Evolutionary conservation across 2,888 invertebrate species (phyloP).

Genomic region (Zygothrica quintamaculata): DNA sequence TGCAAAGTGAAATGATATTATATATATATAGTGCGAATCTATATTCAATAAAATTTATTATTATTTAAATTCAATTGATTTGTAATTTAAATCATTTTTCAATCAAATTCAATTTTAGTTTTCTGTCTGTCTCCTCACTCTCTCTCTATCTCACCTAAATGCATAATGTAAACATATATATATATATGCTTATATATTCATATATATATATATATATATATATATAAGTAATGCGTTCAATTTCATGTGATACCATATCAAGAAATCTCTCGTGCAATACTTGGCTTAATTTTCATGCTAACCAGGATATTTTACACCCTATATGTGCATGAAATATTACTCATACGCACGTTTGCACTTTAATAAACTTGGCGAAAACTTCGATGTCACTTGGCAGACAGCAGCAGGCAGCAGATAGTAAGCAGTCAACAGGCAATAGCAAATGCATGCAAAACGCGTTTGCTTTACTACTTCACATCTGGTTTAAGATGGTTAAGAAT

Average conservation of each 20-base stretch:
- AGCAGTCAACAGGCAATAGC: slow-evolving; percentile 44
- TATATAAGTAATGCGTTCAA: slow-evolving; percentile 4
- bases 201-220: slow-evolving; percentile 1
- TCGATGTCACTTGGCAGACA: slow-evolving; percentile 11
- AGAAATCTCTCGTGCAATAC: slow-evolving; percentile 35
- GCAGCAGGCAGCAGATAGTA: no score
- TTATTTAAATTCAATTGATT: slow-evolving; percentile 20
- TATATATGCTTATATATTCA: neutral
- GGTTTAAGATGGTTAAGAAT: slow-evolving; percentile 1
- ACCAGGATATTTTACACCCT: slow-evolving; percentile 5
- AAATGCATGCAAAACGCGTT: slow-evolving; percentile 40
- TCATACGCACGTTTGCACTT: slow-evolving; percentile 61
- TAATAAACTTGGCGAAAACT: slow-evolving; percentile 37
- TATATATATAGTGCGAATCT: no score
- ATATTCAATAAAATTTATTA: slow-evolving; percentile 24
- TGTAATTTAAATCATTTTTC: slow-evolving; percentile 34
- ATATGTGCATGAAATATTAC: slow-evolving; percentile 45
- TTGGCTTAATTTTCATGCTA: slow-evolving; percentile 40
- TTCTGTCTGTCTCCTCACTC: slow-evolving; percentile 14
- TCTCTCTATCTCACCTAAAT: slow-evolving; percentile 19
- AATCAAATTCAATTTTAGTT: slow-evolving; percentile 17
- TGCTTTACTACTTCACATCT: slow-evolving; percentile 26
- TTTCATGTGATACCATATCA: slow-evolving; percentile 30
- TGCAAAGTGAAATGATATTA: no score
- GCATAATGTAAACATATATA: slow-evolving; percentile 23